phyloP scores from a whole-genome alignment of 2,888 invertebrate genomes.

The Flabesymbios commensalis region DNA sequence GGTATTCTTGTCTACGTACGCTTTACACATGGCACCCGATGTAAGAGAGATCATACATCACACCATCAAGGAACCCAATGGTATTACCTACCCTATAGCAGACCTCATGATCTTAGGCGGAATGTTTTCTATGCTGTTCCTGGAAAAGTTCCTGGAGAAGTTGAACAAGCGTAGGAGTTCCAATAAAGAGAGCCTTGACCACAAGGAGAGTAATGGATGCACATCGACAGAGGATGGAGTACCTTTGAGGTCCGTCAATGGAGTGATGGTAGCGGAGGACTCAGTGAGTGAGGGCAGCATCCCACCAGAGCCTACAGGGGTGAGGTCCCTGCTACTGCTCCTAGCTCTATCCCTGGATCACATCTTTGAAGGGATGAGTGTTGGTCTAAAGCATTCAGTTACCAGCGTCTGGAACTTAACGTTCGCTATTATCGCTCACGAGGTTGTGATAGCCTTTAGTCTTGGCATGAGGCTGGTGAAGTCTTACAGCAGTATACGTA shows the following conservation, averaged over 20 bases:
- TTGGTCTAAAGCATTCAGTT: conserved; percentile 62
- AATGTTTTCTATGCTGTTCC: conserved; percentile 49
- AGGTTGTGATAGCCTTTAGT: conserved; percentile 66
- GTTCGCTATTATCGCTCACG: conserved; percentile 65
- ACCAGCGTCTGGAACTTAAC: conserved; percentile 48
- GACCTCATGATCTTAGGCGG: conserved; percentile 53
- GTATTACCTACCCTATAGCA: conserved; percentile 47
- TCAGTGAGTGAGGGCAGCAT: too few relatives aligned
- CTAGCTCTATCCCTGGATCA: conserved; percentile 66
- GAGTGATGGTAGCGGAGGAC: too few relatives aligned
- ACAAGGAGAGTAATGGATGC: too few relatives aligned
- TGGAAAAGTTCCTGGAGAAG: conserved; percentile 43
- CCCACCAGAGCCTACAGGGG: too few relatives aligned
- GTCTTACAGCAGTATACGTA: conserved; percentile 15
- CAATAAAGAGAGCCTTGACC: too few relatives aligned
- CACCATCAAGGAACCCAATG: conserved; percentile 26
- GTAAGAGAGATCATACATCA: conserved; percentile 43
- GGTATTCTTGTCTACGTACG: conserved; percentile 56
- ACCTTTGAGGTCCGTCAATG: too few relatives aligned
- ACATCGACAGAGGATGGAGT: too few relatives aligned
- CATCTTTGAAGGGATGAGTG: conserved; percentile 66
- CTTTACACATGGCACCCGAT: conserved; percentile 54
- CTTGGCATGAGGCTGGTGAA: conserved; percentile 62
- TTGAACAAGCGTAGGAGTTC: conserved; percentile 15
- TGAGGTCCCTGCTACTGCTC: conserved; percentile 63